Evolutionary conservation across 1,140 invertebrate genomes (phyloP).

Genomic region (Drosophila watanabei): DNA sequence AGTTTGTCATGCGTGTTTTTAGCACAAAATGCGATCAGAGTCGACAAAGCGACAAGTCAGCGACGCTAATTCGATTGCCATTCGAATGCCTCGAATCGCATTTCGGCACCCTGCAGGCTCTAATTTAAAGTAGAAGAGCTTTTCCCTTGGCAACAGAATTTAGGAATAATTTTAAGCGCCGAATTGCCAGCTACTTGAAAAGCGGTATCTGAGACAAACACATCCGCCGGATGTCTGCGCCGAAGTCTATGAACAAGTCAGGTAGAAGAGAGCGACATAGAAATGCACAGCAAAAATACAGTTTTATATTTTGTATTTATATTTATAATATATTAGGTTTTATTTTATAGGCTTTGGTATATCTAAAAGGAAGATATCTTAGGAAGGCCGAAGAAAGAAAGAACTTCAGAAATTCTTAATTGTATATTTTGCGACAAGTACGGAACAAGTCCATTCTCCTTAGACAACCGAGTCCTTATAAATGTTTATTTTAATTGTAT

Average conservation of each 20-base stretch:
- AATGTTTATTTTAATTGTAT: no score
- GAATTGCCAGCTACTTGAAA: conserved; percentile 6
- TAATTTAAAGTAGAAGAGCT: conserved; percentile 11
- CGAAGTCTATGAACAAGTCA: conserved; percentile 43
- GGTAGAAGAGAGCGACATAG: conserved; percentile 25
- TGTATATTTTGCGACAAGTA: no score
- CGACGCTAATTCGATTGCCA: conserved; percentile 69
- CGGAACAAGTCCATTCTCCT: no score
- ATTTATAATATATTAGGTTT: background rate
- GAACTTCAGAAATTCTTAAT: no score
- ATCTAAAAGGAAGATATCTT: no score
- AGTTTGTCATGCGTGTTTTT: conserved; percentile 71
- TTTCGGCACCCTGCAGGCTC: conserved; percentile 9
- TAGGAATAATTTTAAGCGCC: conserved; percentile 36
- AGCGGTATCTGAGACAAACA: conserved; percentile 45
- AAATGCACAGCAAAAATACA: background rate
- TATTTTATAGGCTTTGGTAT: no score
- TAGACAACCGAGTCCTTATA: no score
- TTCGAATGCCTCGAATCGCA: conserved; percentile 2
- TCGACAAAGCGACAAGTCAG: conserved; percentile 70
- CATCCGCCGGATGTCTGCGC: conserved; percentile 68
- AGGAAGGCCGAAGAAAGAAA: no score
- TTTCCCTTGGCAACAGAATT: background rate
- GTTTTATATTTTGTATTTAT: no score
- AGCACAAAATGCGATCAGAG: conserved; percentile 62